Evolutionary conservation across 2,888 invertebrate genomes (phyloP).

Genomic region (Eupithecia subumbrata): DNA sequence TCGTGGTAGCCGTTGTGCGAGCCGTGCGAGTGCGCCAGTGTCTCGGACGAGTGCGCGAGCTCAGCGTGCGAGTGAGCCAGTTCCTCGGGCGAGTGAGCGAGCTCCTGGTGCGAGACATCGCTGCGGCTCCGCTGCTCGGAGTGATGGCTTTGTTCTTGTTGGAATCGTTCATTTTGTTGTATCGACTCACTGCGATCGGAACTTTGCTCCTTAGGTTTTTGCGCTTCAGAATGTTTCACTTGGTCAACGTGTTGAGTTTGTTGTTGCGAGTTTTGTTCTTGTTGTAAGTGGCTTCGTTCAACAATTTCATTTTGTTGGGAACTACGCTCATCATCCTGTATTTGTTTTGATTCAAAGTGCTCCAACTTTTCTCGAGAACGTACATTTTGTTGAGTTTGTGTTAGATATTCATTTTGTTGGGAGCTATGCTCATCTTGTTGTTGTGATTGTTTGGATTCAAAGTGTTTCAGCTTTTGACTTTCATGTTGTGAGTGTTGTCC

Average conservation of each 20-base stretch:
- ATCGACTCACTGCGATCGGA: not conserved
- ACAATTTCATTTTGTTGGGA: not conserved
- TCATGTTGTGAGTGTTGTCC: not conserved
- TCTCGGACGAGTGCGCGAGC: not conserved
- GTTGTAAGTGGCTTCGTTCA: not conserved
- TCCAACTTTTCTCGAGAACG: not conserved
- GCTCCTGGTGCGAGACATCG: not conserved
- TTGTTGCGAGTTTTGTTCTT: not conserved
- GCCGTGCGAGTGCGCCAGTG: not conserved
- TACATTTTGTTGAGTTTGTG: not conserved
- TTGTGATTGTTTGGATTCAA: not conserved
- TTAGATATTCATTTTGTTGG: not conserved
- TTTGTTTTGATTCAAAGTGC: not conserved
- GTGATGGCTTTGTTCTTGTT: not conserved
- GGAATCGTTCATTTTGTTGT: not conserved
- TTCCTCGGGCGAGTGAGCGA: not conserved
- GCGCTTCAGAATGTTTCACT: not conserved
- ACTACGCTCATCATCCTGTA: not conserved
- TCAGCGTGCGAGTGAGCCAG: not conserved
- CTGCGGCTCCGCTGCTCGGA: not conserved
- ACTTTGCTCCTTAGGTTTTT: not conserved
- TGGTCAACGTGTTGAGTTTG: not conserved
- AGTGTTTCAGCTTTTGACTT: not conserved
- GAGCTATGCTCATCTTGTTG: not conserved
- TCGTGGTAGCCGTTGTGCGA: conserved; percentile 7